Base-by-base conservation (phyloP, 2,888 invertebrate species). In the Drosophila sordidula region DNA sequence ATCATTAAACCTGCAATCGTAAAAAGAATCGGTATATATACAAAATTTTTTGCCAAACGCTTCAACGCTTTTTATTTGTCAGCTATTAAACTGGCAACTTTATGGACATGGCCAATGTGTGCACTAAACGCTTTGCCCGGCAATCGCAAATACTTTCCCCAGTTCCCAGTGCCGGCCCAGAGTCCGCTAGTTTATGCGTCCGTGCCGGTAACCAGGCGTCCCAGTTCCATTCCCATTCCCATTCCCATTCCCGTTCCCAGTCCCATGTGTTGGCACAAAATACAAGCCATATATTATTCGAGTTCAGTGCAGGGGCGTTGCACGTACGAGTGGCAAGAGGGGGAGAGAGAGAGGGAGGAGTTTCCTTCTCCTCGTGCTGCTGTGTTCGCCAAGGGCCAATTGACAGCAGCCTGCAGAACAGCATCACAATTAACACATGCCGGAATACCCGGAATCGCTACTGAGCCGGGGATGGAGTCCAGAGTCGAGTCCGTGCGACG, bases 391-490 rank as follows among this genome's bases (percentile, higher is more conserved):
- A 47, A 75, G 76, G 58, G 66, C 71, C 70, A 78, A 74, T 84
- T 82, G 81, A 75, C 82, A 79, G 86, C 72, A 62, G 75, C 54
- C 61, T 44, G 65, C 56, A 56, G 70, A 80, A 55, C 84, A 71
- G 81, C 81, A 71, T 66, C 79, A 82, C 86, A 81, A 81, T 81
- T 81, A 81, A 81, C 81, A 81, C 81, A 74, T 70, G 75, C 74
- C 75, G 52, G 56, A 45, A 45, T 70, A 70, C 59, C 59, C 59
- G 32, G 63, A 52, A 59, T 69, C 75, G 70, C 18, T 32, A 22
- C 26, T 55, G 38, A 55, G 22, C 58, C 41, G 29, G 54, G 51
- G 36, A 39, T 25, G 61, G 62, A 55, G 69, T 58, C 57, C 71
- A 56, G n/a, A 34, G 50, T 29, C 3, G 62, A 46, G 50, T 34